Conservation (phyloP, 2,113 vertebrate species). For the Aptenodytes forsteri region DNA sequence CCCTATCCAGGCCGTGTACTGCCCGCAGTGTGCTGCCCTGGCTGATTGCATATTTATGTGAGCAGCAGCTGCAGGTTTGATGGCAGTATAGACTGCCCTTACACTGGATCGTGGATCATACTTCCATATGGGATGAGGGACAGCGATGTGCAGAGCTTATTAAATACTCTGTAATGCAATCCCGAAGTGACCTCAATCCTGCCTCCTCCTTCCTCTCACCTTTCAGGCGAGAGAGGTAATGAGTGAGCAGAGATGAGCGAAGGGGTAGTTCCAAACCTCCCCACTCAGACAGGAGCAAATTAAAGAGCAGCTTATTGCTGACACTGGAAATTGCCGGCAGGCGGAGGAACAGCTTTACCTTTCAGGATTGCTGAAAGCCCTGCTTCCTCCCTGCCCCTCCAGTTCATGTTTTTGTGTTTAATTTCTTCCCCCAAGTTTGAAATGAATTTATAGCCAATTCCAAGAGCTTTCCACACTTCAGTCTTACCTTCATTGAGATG, state of each 20-base stretch:
- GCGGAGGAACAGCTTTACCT: not conserved
- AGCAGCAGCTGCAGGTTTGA: not conserved
- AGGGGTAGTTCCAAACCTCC: not conserved
- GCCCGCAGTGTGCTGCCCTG: not conserved
- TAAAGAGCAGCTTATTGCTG: not conserved
- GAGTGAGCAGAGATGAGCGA: not conserved
- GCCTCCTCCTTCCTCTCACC: constrained; percentile 18
- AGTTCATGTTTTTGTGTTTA: not conserved
- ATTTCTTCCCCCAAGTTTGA: not conserved
- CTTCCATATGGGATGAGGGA: not conserved
- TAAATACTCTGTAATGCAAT: not conserved
- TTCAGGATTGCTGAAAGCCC: not conserved
- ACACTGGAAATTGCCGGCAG: not conserved
- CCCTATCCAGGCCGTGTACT: rapidly evolving
- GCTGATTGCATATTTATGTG: rapidly evolving
- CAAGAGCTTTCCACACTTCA: not conserved
- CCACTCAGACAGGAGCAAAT: not conserved
- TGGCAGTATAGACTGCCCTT: not conserved
- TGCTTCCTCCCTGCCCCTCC: not conserved
- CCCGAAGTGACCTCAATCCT: not conserved
- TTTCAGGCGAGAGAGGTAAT: not conserved
- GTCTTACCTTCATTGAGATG: not conserved
- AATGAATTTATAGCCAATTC: not conserved
- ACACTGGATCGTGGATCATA: not conserved
- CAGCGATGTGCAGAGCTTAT: not conserved